These are phyloP conservation scores for Lerista edwardsae DNA, from an alignment of 2,797 vertebrate genomes.

Conservation along the genomic window DNA sequence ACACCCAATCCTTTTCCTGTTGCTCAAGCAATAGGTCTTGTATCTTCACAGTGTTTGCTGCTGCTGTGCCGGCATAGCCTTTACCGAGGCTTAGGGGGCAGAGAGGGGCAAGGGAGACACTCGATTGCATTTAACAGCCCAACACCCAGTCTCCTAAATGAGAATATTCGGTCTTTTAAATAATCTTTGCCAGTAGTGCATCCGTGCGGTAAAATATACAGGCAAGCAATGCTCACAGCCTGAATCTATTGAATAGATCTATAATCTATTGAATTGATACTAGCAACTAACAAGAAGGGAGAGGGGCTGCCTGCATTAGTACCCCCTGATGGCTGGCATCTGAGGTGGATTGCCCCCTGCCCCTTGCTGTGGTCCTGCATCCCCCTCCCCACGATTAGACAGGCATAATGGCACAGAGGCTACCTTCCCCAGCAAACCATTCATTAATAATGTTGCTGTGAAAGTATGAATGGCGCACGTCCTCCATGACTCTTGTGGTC, in stretches of 20 bases:
- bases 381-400: neutral
- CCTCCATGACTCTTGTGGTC: too few species aligned
- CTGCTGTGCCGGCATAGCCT: neutral
- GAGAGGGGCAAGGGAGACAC: neutral
- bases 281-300: too few species aligned
- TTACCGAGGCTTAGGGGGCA: neutral
- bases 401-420: neutral
- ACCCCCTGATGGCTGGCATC: too few species aligned
- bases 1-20: neutral
- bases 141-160: neutral
- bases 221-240: too few species aligned
- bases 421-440: neutral
- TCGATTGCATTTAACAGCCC: neutral
- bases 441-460: neutral
- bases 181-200: too few species aligned
- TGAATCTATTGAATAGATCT: too few species aligned
- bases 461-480: too few species aligned
- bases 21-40: neutral
- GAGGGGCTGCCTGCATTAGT: too few species aligned
- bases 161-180: neutral
- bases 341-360: too few species aligned
- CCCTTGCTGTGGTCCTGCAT: too few species aligned
- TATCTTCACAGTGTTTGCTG: neutral
- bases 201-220: too few species aligned
- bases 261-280: too few species aligned